Evolutionary conservation across 2,797 vertebrate genomes (phyloP).

Genomic region (Semaprochilodus insignis): DNA sequence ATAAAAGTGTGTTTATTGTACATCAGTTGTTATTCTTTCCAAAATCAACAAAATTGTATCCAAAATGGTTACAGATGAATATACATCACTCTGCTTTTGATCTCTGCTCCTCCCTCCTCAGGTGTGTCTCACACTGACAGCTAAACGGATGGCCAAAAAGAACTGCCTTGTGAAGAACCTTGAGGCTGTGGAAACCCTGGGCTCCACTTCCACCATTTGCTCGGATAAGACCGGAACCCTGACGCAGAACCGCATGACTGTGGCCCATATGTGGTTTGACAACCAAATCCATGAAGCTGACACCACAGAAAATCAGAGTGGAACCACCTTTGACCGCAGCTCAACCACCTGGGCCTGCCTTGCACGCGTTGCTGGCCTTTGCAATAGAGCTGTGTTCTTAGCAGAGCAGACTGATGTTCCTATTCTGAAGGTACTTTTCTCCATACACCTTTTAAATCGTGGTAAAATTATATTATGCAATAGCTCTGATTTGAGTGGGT

Average conservation of each 20-base stretch:
- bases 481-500: neutral
- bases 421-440: constrained; percentile 82
- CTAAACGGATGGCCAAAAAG: constrained; percentile 89
- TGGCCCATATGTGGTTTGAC: constrained; percentile 92
- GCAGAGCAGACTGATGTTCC: constrained; percentile 84
- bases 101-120: constrained; percentile 47
- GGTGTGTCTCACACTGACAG: constrained; percentile 89
- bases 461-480: neutral
- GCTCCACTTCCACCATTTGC: constrained; percentile 89
- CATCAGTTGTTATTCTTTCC: too few relatives aligned
- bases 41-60: too few relatives aligned
- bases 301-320: constrained; percentile 88
- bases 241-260: constrained; percentile 89
- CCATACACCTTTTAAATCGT: neutral
- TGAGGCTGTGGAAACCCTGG: constrained; percentile 87
- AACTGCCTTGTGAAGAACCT: constrained; percentile 90
- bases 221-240: constrained; percentile 89
- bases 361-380: constrained; percentile 85
- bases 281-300: constrained; percentile 90
- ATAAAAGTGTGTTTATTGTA: too few relatives aligned
- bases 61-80: too few relatives aligned
- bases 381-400: constrained; percentile 88
- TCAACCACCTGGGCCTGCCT: constrained; percentile 82
- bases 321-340: constrained; percentile 85
- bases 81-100: neutral